Evolutionary conservation across 2,797 vertebrate genomes (phyloP).

Genomic region (Eulemur coronatus): DNA sequence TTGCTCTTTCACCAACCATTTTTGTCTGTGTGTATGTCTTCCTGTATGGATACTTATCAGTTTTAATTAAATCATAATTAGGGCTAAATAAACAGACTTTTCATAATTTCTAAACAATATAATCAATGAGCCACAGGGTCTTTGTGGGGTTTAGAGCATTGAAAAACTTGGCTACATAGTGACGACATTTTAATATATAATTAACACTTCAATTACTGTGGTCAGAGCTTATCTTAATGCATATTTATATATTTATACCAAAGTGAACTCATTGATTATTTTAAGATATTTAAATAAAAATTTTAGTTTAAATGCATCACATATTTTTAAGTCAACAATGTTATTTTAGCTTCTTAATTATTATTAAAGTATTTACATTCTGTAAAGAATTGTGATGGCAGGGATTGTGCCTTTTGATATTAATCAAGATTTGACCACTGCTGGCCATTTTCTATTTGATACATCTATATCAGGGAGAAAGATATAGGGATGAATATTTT

Average conservation of each 20-base stretch:
- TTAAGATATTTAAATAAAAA: conserved; percentile 21
- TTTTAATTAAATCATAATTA: conserved; percentile 26
- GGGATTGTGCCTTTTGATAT: neutral
- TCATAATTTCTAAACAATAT: conserved; percentile 1
- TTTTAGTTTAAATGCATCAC: neutral
- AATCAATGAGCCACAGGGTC: neutral
- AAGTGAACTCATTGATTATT: neutral
- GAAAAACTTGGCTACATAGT: neutral
- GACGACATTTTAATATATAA: conserved; percentile 14
- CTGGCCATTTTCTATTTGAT: neutral
- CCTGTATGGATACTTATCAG: neutral
- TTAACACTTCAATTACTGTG: neutral
- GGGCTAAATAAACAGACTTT: neutral
- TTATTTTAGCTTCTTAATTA: neutral
- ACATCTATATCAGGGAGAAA: neutral
- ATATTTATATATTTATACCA: neutral
- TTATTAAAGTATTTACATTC: neutral
- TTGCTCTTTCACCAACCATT: neutral
- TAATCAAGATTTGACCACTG: neutral
- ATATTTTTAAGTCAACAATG: neutral
- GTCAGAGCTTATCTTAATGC: neutral
- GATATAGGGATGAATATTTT: neutral
- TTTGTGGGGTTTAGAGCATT: neutral
- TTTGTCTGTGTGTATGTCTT: neutral
- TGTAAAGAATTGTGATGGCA: neutral